Conservation (phyloP, 2,113 vertebrate species). For the Tachysurus fulvidraco region DNA sequence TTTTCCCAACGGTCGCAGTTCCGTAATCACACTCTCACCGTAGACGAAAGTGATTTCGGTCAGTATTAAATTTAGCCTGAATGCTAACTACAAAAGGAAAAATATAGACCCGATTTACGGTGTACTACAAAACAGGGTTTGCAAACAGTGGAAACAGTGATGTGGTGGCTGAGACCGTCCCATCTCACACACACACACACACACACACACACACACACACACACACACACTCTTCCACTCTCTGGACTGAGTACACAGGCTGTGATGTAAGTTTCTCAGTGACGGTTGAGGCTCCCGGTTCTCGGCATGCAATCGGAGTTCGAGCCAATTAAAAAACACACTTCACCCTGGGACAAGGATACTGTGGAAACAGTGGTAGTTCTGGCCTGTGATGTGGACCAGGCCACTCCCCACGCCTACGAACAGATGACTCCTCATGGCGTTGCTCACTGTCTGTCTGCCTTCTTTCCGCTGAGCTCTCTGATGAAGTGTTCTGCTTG, state of each 20-base stretch:
- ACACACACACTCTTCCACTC: slow-evolving; percentile 4
- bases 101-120: neutral
- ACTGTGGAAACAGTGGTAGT: slow-evolving; percentile 37
- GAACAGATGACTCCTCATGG: slow-evolving; percentile 41
- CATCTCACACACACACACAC: too few species aligned
- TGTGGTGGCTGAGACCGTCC: slow-evolving; percentile 13
- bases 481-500: slow-evolving; percentile 49
- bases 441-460: slow-evolving; percentile 57
- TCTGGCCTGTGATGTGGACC: slow-evolving; percentile 15
- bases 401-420: slow-evolving; percentile 25
- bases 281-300: slow-evolving; percentile 20
- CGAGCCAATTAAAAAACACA: slow-evolving; percentile 26
- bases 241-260: slow-evolving; percentile 28
- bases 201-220: too few species aligned
- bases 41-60: neutral
- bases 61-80: neutral
- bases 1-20: slow-evolving; percentile 2
- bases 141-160: slow-evolving; percentile 52
- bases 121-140: neutral
- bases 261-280: slow-evolving; percentile 41
- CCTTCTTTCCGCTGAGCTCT: slow-evolving; percentile 43
- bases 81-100: neutral
- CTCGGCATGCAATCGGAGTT: slow-evolving; percentile 38
- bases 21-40: neutral
- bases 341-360: slow-evolving; percentile 36